Evolutionary conservation across 2,797 vertebrate genomes (phyloP), one percentile per base, ranked within the genome.

Genomic region (Mus minutoides): DNA sequence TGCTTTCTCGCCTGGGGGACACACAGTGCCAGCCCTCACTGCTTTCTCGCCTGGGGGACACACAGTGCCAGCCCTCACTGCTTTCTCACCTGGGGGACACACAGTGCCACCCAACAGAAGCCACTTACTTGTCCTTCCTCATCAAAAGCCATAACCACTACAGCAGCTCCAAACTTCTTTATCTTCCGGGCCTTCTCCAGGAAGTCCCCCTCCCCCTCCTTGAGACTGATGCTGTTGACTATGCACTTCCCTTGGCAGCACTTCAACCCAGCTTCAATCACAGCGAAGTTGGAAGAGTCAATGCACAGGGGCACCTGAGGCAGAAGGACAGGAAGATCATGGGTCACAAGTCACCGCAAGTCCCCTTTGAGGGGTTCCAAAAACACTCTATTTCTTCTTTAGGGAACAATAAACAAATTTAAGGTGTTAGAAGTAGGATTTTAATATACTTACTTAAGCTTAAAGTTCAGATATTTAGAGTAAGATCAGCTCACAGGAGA

Each of bases 121-220:
- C 29, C 77, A 96, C 98, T 97, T 86, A 99, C 99, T 99, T 99
- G 99, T 24, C 99, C 99, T 37, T 98, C 97, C 98, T 99, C 99
- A 91, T 99, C 99, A 87, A 99, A 99, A 96, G 99, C 99, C 99
- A 99, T 99, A 96, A 99, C 98, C 82, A 99, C 99, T 73, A 99
- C 99, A 17, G 99, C 99, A 21, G 99, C 99, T 54, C 99, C 99
- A 4, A 99, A 99, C 91, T 99, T 99, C 77, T 99, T 99, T 83
- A 99, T 98, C n/a, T 98, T 99, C 79, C 97, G 97, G 1, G 99
- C 99, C 95, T 99, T 99, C 85, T 97, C 97, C 97, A 99, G 94
- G 93, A 99, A 99, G 94, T 99, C 99, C 4, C 98, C 98, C 96
- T 99, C 99, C 0, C 99, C 99, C 92, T 99, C 99, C 97, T 99